Percentiles rank a stretch among this genome's conserved stretches.
Conservation (phyloP, 2,113 vertebrate genomes). For the Nansenia antarctica region DNA sequence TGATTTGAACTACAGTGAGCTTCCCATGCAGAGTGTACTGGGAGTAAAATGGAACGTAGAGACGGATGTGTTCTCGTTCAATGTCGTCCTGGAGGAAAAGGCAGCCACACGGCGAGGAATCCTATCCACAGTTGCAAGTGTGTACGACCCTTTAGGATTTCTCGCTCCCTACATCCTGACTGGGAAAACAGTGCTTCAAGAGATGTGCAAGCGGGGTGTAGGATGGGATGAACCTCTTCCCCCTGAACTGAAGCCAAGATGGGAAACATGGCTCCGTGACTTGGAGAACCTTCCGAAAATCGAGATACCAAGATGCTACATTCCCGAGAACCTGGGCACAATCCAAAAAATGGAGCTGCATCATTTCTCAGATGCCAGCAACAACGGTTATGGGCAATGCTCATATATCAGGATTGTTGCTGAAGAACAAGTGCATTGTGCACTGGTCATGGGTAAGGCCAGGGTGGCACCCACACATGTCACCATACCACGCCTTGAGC, state of each 20-base stretch:
- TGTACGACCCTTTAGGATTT: not conserved
- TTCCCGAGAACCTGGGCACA: not conserved
- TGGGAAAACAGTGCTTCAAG: too few relatives aligned
- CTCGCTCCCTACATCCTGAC: constrained; percentile 7
- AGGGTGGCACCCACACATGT: constrained; percentile 6
- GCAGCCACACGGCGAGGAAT: not conserved
- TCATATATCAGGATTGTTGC: too few relatives aligned
- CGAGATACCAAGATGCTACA: not conserved
- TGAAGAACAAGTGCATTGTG: too few relatives aligned
- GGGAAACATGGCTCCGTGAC: not conserved
- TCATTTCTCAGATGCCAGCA: constrained; percentile 5
- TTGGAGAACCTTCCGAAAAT: not conserved
- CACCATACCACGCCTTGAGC: too few relatives aligned
- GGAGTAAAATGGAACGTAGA: not conserved
- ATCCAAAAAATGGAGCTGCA: not conserved
- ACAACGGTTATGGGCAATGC: constrained; percentile 1
- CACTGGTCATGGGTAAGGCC: too few relatives aligned
- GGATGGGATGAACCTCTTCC: constrained; percentile 18
- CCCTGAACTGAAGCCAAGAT: not conserved
- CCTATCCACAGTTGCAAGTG: not conserved
- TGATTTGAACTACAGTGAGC: not conserved
- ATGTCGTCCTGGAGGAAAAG: not conserved
- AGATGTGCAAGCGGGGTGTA: not conserved
- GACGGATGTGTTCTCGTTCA: not conserved
- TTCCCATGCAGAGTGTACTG: not conserved